A percentile compares a stretch with the other conserved stretches of the same genome.
Evolutionary conservation across 2,113 vertebrate genomes (phyloP).

Genomic region (Ovis canadensis): DNA sequence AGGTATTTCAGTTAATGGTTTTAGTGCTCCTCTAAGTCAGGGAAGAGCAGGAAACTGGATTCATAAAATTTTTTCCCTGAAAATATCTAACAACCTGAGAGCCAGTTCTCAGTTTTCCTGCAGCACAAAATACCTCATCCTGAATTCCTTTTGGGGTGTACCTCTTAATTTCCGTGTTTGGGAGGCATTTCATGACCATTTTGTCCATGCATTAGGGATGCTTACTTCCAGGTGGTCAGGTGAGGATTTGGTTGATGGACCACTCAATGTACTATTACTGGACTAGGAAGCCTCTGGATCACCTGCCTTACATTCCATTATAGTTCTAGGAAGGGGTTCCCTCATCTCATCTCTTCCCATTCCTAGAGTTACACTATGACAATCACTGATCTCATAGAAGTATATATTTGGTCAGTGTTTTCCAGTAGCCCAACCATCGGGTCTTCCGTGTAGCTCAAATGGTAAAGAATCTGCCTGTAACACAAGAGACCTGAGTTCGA

Average conservation of each 20-base stretch:
- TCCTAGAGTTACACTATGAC: background rate
- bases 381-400: background rate
- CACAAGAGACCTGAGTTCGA: rapidly evolving
- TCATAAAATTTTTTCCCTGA: background rate
- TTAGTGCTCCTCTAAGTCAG: background rate
- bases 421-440: background rate
- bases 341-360: background rate
- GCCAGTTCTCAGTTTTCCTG: background rate
- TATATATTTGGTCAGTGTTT: background rate
- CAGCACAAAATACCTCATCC: background rate
- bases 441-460: background rate
- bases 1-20: background rate
- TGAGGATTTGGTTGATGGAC: background rate
- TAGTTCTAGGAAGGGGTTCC: background rate
- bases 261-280: background rate
- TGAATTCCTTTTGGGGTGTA: background rate
- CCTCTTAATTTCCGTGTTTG: background rate
- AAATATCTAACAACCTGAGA: background rate
- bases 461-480: background rate
- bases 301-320: background rate
- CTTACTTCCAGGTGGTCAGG: background rate
- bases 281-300: background rate
- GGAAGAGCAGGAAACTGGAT: background rate
- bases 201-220: background rate
- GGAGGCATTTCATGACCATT: background rate